Evolutionary conservation across 2,888 invertebrate genomes (phyloP).

Genomic region (Gerris lacustris): DNA sequence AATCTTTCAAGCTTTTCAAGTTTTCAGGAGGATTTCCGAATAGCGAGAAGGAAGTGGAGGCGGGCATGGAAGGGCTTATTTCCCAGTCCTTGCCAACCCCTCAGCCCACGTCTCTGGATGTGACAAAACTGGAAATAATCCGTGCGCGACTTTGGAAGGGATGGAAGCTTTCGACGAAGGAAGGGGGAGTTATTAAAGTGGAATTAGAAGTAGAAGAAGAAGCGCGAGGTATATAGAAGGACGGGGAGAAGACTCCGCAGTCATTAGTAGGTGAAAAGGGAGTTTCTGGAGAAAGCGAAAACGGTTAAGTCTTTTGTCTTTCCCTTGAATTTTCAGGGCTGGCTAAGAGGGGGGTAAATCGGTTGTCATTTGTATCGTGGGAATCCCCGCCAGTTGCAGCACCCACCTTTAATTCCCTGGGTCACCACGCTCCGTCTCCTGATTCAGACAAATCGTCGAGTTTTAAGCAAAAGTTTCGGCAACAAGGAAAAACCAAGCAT

Average conservation of each 20-base stretch:
- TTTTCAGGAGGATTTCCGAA: neutral
- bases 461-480: neutral
- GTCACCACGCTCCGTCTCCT: neutral
- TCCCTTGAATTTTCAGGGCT: neutral
- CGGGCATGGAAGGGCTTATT: neutral
- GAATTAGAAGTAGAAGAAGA: conserved; percentile 20
- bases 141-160: neutral
- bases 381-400: neutral
- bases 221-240: conserved; percentile 12
- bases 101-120: neutral
- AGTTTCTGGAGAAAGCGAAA: neutral
- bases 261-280: neutral
- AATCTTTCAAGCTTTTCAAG: neutral
- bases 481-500: neutral
- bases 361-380: conserved; percentile 3
- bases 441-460: neutral
- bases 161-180: conserved; percentile 15
- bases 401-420: neutral
- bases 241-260: conserved; percentile 9
- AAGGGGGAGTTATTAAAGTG: conserved; percentile 18
- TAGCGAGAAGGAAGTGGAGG: neutral
- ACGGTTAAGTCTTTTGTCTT: neutral
- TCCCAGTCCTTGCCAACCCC: neutral
- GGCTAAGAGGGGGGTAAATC: neutral
- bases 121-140: conserved; percentile 3